A percentile compares a stretch with the other conserved stretches of the same genome.
Conservation (phyloP, 2,113 vertebrate genomes). For the Actinemys pallida region DNA sequence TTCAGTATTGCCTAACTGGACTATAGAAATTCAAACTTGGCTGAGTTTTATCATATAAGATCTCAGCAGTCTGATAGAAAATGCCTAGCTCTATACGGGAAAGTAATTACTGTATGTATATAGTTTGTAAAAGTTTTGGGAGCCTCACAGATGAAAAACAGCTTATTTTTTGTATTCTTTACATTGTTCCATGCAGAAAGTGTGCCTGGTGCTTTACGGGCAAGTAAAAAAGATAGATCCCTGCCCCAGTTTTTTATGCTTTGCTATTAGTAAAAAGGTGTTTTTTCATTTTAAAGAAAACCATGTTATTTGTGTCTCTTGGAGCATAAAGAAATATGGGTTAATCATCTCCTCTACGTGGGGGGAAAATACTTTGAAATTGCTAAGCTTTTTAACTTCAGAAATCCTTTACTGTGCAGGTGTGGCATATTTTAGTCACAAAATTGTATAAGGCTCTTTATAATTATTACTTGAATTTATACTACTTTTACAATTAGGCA, state of each 20-base stretch:
- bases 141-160: background rate
- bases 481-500: background rate
- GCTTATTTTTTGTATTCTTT: background rate
- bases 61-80: background rate
- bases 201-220: background rate
- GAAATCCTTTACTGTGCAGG: background rate
- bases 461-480: background rate
- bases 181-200: background rate
- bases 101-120: background rate
- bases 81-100: background rate
- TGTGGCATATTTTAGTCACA: slow-evolving; percentile 8
- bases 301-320: accelerated
- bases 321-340: background rate
- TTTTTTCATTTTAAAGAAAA: background rate
- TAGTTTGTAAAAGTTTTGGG: background rate
- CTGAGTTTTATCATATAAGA: background rate
- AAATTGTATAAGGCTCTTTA: background rate
- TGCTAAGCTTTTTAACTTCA: background rate
- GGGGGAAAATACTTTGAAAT: background rate
- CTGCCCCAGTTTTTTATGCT: background rate
- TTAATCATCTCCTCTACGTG: background rate
- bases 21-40: background rate
- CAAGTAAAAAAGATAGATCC: background rate
- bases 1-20: background rate
- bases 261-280: background rate